Base-by-base conservation (phyloP, 2,797 vertebrate species). In the Silurus lanzhouensis region DNA sequence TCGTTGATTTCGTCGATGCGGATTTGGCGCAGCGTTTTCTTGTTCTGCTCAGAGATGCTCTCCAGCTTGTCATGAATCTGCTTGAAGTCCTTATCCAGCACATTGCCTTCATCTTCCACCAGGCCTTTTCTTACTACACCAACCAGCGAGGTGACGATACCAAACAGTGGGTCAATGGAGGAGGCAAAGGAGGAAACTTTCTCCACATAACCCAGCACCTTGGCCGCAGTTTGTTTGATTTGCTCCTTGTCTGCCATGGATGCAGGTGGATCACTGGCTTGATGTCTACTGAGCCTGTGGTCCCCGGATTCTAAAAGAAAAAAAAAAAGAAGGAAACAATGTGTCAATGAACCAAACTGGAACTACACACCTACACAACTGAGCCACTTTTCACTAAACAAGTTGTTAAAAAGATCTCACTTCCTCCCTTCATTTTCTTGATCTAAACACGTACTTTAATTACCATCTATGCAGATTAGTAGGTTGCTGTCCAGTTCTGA, bases 111-210 rank as follows among this genome's bases (percentile, higher is more conserved):
- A 0, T 95, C 91, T 0, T 89, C 87, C 6, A 72, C 57, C 63
- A 96, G 90, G 77, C 95, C 94, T 83, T 94, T 94, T 66, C 93
- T 93, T 31, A 93, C 94, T 31, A 96, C 90, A 4, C 92, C 91
- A 0, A 96, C 93, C 86, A 96, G 83, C 55, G 95, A 93, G 27
- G 94, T 93, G 83, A 96, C 95, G 0, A 96, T 89, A 79, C 95
- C 95, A 44, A 96, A 96, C 63, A 96, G 90, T 22, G 95, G 95
- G 87, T 96, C 89, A 5, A 96, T 93, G 82, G 95, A 95, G 38
- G 95, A 91, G 84, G 95, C 95, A 2, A 95, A 95, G 6, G 93
- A 94, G 31, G 94, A 91, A 58, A 95, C 90, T 80, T 95, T 95
- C 91, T 95, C 95, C 84, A 96, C 91, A 0, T 91, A 95, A 81